Evolutionary conservation across 2,888 invertebrate species (phyloP).

Genomic region (Arrhopalites spinosus): DNA sequence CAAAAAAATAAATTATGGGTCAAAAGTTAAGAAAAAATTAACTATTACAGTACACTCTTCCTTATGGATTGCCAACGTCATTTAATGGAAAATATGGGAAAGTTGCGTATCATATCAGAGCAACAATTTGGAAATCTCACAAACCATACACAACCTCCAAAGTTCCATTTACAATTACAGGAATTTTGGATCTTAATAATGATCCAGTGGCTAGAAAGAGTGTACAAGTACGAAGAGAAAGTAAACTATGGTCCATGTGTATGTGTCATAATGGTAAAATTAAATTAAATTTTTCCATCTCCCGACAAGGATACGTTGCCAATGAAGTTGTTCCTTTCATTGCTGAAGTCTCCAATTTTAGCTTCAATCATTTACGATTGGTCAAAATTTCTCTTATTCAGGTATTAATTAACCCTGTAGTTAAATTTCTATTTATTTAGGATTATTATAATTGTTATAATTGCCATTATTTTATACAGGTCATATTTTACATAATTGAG

Average conservation of each 20-base stretch:
- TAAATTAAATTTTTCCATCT: slow-evolving; percentile 24
- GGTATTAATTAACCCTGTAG: no score
- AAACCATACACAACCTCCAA: slow-evolving; percentile 33
- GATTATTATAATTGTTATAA: neutral
- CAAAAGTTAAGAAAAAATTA: no score
- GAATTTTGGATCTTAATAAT: slow-evolving; percentile 45
- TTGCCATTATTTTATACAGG: slow-evolving; percentile 4
- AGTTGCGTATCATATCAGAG: slow-evolving; percentile 11
- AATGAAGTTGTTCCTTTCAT: slow-evolving; percentile 24
- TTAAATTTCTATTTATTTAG: neutral
- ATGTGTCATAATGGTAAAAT: slow-evolving; percentile 37
- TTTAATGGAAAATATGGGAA: slow-evolving; percentile 30
- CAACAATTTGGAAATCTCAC: slow-evolving; percentile 19
- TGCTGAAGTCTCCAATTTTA: slow-evolving; percentile 31
- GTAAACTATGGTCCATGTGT: slow-evolving; percentile 29
- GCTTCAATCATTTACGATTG: slow-evolving; percentile 26
- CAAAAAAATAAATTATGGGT: no score
- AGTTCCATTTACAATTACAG: slow-evolving; percentile 43
- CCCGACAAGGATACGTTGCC: slow-evolving; percentile 23
- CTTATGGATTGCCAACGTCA: neutral
- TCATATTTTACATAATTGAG: slow-evolving; percentile 27
- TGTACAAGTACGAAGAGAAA: slow-evolving; percentile 21
- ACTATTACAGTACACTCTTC: slow-evolving; percentile 7
- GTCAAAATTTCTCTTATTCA: slow-evolving; percentile 28
- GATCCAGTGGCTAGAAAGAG: slow-evolving; percentile 37